A percentile compares a stretch with the other conserved stretches of the same genome.
Conservation (phyloP, 2,888 invertebrate species). For the Protonemura montana region DNA sequence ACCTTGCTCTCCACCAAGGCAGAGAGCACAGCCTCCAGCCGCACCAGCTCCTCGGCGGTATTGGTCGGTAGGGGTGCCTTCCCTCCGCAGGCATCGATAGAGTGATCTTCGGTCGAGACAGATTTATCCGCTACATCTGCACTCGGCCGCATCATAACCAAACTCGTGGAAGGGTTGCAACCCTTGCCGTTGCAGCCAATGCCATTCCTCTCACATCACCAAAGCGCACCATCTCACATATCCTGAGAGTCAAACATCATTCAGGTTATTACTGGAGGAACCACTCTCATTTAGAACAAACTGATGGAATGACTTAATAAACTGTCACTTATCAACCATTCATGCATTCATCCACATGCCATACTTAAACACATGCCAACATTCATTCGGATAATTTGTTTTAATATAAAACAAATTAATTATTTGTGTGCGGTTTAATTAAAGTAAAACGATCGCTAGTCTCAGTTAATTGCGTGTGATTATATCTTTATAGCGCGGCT, state of each 20-base stretch:
- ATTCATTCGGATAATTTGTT: too few relatives aligned
- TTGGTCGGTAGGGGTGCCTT: conserved; percentile 49
- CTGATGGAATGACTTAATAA: background rate
- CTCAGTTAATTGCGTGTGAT: too few relatives aligned
- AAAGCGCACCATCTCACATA: conserved; percentile 22
- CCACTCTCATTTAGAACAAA: background rate
- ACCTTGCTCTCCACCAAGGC: conserved; percentile 77
- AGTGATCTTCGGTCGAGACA: conserved; percentile 71
- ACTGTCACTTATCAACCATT: background rate
- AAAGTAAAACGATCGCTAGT: too few relatives aligned
- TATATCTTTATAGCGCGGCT: too few relatives aligned
- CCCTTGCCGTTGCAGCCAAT: background rate
- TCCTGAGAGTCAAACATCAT: conserved; percentile 10
- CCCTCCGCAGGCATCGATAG: conserved; percentile 25
- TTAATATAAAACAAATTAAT: background rate
- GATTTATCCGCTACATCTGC: conserved; percentile 70
- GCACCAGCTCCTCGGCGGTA: conserved; percentile 65
- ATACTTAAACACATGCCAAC: background rate
- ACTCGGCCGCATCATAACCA: conserved; percentile 50
- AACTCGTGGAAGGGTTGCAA: background rate
- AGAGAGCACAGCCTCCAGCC: conserved; percentile 74
- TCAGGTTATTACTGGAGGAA: background rate
- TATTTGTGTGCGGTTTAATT: background rate
- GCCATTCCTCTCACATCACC: conserved; percentile 19
- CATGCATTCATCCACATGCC: background rate